Base-by-base conservation (phyloP, 2,113 vertebrate genomes). In the Semnopithecus entellus region DNA sequence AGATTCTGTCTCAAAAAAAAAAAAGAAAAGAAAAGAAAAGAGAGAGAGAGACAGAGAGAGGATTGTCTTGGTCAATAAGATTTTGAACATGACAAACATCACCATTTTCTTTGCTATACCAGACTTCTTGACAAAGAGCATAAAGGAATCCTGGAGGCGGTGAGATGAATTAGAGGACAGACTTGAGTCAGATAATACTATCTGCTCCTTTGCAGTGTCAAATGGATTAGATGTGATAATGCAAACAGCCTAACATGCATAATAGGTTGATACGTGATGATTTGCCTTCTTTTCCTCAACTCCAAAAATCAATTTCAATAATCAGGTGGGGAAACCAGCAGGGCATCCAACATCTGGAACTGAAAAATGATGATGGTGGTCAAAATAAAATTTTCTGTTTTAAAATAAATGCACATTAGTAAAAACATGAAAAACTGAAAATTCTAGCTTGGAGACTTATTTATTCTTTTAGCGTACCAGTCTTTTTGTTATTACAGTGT, bases 321-420 rank as follows among this genome's bases (percentile, higher is more conserved):
- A n/a, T 38, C 79, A 76, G 22, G 35, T 25, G 27, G 25, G 48
- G 76, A 85, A 93, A 55, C 11, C 68, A 82, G 32, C 22, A 57
- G 30, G 22, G 13, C 6, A 45, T 23, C 57, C 23, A 66, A 16
- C 2, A 52, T 91, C 79, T 83, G 23, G 35, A 84, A 88, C 1
- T 66, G 52, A 73, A 90, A 70, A 83, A 38, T 78, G 76, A n/a
- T 59, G 55, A 35, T 1, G 0, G 8, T 73, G 72, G 11, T 35
- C n/a, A 79, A 90, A 86, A 80, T 14, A 52, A 57, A 48, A 48
- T n/a, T 32, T 64, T 73, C 75, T 66, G 27, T 30, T 93, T 94
- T 68, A 22, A 40, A 78, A 38, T 50, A 43, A 92, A 27, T 86
- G 18, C 82, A 3, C 12, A 61, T 32, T 8, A 91, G 57, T 20